These are phyloP conservation scores for Aphelinus certus DNA, from an alignment of 1,140 invertebrate genomes.

Conservation along the genomic window DNA sequence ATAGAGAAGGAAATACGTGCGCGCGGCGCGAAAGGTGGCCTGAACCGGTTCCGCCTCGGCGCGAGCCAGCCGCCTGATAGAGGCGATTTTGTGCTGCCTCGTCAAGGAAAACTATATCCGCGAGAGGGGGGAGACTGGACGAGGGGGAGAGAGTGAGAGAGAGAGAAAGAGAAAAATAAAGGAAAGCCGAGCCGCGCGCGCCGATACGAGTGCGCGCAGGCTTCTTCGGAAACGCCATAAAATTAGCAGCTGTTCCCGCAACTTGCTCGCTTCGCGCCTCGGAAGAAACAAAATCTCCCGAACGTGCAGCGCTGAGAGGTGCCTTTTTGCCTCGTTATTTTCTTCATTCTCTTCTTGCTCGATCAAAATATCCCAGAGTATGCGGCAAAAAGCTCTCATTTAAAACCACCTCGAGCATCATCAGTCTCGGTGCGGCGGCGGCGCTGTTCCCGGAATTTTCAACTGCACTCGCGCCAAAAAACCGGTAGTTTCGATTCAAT, in stretches of 20 bases:
- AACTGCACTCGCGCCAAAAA: no score
- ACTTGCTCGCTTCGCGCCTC: slow-evolving; percentile 9
- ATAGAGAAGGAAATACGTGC: slow-evolving; percentile 8
- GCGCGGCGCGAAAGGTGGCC: neutral
- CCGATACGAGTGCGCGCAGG: slow-evolving; percentile 3
- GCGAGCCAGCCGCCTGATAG: neutral
- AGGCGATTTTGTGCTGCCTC: slow-evolving; percentile 24
- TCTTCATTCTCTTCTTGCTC: slow-evolving; percentile 12
- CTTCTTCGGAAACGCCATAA: slow-evolving; percentile 38
- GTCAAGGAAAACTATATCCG: slow-evolving; percentile 35
- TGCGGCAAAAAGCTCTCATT: slow-evolving; percentile 13
- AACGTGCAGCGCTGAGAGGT: slow-evolving; percentile 4
- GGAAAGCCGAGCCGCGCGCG: neutral
- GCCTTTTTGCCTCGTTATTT: slow-evolving; percentile 9
- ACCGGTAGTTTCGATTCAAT: no score
- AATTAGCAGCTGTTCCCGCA: slow-evolving; percentile 36
- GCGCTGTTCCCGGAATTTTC: no score
- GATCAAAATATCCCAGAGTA: slow-evolving; percentile 15
- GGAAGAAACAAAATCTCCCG: slow-evolving; percentile 21
- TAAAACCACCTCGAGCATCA: neutral
- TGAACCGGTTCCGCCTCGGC: slow-evolving; percentile 27
- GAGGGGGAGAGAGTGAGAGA: neutral
- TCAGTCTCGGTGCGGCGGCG: neutral
- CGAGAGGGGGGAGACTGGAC: neutral
- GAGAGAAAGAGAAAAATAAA: no score